Base-by-base conservation (phyloP, 2,113 vertebrate genomes). In the Phaetusa simplex region DNA sequence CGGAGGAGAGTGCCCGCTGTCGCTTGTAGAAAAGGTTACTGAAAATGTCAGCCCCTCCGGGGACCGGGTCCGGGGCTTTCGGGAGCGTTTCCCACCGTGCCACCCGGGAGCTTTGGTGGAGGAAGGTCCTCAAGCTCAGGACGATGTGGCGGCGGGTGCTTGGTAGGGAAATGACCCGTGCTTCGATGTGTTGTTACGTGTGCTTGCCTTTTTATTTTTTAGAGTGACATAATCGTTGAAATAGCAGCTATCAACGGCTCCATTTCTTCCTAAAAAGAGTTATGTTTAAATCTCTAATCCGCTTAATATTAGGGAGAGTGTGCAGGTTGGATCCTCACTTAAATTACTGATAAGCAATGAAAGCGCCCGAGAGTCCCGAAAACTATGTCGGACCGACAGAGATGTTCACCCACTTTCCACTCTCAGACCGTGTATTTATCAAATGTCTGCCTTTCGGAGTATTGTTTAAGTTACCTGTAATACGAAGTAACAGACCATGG, bases 401-500 rank as follows among this genome's bases (percentile, higher is more conserved):
- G 8, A 8, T 40, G 16, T 50, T 83, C 36, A 52, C 21, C 7
- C 21, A 12, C 24, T 52, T 85, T 43, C 23, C n/a, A 26, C 4
- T 88, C 32, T 64, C 55, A 14, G 14, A 58, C 5, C 2, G 7
- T 1, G 8, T 19, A 62, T 36, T 83, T 4, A 47, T 62, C 36
- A 62, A 50, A 61, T 72, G 4, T 77, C 82, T n/a, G 24, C n/a
- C 42, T 49, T 64, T 82, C 1, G 0, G 5, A 1, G 0, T 53
- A 29, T n/a, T 50, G 30, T 19, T 73, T 24, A 34, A 43, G 20
- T 24, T 58, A 67, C 6, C 55, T 61, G 26, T 23, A 55, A 64
- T 29, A 72, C 0, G 1, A 55, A 78, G 12, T 20, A 40, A 77
- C 36, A 52, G 52, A 34, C 21, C 16, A 8, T 10, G 66, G 7